A percentile compares a stretch with the other conserved stretches of the same genome.
phyloP scores from a whole-genome alignment of 2,797 vertebrate species.

The Pelodytes ibericus region DNA sequence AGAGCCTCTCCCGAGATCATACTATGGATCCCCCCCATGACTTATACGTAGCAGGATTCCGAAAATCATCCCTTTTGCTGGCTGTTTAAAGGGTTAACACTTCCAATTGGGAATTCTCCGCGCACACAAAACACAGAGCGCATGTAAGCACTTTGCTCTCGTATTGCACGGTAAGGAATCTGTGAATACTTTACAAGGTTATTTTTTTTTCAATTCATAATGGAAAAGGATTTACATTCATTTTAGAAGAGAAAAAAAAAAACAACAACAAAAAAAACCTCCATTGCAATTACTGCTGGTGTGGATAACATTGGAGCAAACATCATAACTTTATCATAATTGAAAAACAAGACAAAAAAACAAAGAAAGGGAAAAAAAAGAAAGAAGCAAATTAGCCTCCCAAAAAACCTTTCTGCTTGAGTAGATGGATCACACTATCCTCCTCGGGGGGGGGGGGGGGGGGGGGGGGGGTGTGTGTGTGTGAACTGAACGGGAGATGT shows the following conservation, averaged over 20 bases:
- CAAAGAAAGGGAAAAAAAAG: neutral
- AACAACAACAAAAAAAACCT: slow-evolving; percentile 35
- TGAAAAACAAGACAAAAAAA: neutral
- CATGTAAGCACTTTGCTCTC: too few relatives aligned
- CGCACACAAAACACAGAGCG: too few relatives aligned
- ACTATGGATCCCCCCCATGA: too few relatives aligned
- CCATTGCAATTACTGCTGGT: slow-evolving; percentile 30
- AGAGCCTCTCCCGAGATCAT: too few relatives aligned
- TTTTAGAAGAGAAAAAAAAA: too few relatives aligned
- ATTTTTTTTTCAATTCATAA: slow-evolving; percentile 27
- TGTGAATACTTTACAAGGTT: neutral
- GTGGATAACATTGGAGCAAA: slow-evolving; percentile 19
- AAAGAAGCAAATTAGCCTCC: slow-evolving; percentile 1
- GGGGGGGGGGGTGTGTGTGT: too few relatives aligned
- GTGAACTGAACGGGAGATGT: too few relatives aligned
- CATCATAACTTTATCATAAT: slow-evolving; percentile 20
- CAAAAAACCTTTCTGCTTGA: neutral
- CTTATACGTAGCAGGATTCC: too few relatives aligned
- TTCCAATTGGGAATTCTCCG: too few relatives aligned
- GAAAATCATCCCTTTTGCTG: too few relatives aligned
- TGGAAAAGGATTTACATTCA: slow-evolving; percentile 36
- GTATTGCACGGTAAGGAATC: slow-evolving; percentile 12
- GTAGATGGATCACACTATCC: neutral
- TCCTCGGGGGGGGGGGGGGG: too few relatives aligned
- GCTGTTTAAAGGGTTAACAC: too few relatives aligned